Evolutionary conservation across 2,797 vertebrate species (phyloP).

Genomic region (Alauda arvensis): DNA sequence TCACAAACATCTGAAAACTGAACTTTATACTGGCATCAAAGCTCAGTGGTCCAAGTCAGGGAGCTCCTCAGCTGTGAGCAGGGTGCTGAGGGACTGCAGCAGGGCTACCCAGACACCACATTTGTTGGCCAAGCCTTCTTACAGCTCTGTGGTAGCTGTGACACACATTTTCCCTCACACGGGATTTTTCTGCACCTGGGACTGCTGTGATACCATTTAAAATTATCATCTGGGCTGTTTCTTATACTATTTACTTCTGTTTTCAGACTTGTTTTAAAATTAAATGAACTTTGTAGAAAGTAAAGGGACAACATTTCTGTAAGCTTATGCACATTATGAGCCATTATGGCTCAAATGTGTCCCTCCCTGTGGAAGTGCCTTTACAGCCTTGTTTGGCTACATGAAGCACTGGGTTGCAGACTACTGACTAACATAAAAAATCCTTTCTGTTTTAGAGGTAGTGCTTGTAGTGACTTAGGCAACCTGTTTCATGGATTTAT

Average conservation of each 20-base stretch:
- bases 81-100: rapidly evolving
- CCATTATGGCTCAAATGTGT: neutral
- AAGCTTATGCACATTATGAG: neutral
- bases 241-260: neutral
- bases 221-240: neutral
- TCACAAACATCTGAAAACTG: neutral
- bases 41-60: neutral
- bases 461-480: neutral
- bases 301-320: neutral
- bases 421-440: neutral
- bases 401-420: neutral
- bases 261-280: neutral
- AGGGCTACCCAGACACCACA: rapidly evolving
- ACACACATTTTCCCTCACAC: neutral
- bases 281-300: neutral
- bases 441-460: neutral
- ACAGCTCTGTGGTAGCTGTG: neutral
- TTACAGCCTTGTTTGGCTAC: neutral
- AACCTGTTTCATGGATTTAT: neutral
- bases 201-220: neutral
- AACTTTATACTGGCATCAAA: neutral
- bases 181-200: neutral
- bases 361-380: neutral
- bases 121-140: neutral
- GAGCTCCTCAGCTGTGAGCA: neutral